A percentile compares a stretch with the other conserved stretches of the same genome.
Evolutionary conservation across 2,113 vertebrate genomes (phyloP).

Genomic region (Passer montanus): DNA sequence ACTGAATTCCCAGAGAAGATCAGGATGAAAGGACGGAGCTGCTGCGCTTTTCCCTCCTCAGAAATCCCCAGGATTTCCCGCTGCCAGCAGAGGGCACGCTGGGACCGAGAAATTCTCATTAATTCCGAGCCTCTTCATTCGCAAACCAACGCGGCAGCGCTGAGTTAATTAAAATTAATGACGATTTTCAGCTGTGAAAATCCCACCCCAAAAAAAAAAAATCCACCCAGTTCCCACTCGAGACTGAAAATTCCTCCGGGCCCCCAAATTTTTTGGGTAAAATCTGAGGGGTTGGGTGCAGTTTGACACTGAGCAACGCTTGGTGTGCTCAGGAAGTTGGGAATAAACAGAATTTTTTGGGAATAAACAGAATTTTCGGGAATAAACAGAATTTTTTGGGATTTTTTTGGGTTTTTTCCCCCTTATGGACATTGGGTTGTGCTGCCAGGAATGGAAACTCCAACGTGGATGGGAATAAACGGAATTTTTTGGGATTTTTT

Average conservation of each 20-base stretch:
- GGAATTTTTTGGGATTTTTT: not conserved
- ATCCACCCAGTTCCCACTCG: not conserved
- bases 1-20: accelerated
- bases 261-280: not conserved
- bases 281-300: not conserved
- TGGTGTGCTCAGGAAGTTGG: not conserved
- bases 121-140: accelerated
- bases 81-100: constrained; percentile 43
- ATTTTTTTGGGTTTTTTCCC: accelerated
- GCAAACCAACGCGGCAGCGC: accelerated
- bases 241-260: not conserved
- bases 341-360: not conserved
- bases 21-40: not conserved
- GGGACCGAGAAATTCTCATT: not conserved
- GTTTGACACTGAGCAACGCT: not conserved
- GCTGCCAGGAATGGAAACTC: not conserved
- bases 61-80: not conserved
- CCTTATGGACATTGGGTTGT: not conserved
- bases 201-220: not conserved
- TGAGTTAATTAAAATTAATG: not conserved
- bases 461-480: not conserved
- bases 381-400: not conserved
- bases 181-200: not conserved
- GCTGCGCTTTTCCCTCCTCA: not conserved
- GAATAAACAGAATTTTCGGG: not conserved